phyloP scores from a whole-genome alignment of 2,113 vertebrate species.

The Python bivittatus region DNA sequence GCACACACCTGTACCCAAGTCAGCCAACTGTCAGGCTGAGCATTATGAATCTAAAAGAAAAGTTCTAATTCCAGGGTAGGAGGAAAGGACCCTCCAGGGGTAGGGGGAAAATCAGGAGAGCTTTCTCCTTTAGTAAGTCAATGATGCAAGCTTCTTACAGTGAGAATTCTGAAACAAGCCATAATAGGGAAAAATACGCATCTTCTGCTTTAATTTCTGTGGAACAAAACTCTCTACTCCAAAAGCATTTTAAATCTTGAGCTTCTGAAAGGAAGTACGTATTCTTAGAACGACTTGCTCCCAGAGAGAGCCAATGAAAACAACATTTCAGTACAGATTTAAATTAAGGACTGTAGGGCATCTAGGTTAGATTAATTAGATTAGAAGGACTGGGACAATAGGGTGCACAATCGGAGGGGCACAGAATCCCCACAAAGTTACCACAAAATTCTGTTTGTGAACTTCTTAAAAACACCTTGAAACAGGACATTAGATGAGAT shows the following conservation, averaged over 20 bases:
- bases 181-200: neutral
- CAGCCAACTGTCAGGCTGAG: neutral
- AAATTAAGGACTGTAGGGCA: neutral
- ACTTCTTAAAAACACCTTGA: neutral
- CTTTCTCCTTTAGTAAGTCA: neutral
- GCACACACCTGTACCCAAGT: neutral
- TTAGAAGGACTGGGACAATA: neutral
- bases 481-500: neutral
- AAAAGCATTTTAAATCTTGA: neutral
- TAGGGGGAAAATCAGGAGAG: neutral
- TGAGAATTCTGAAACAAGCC: neutral
- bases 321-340: neutral
- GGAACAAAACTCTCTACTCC: neutral
- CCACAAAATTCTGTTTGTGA: neutral
- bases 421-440: neutral
- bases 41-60: neutral
- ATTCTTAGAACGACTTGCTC: neutral
- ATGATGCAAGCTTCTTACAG: neutral
- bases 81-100: neutral
- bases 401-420: neutral
- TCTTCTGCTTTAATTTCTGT: neutral
- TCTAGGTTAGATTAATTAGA: neutral
- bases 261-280: neutral
- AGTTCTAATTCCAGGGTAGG: neutral
- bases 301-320: neutral